Evolutionary conservation across 2,888 invertebrate species (phyloP).

Genomic region (Thera britannica): DNA sequence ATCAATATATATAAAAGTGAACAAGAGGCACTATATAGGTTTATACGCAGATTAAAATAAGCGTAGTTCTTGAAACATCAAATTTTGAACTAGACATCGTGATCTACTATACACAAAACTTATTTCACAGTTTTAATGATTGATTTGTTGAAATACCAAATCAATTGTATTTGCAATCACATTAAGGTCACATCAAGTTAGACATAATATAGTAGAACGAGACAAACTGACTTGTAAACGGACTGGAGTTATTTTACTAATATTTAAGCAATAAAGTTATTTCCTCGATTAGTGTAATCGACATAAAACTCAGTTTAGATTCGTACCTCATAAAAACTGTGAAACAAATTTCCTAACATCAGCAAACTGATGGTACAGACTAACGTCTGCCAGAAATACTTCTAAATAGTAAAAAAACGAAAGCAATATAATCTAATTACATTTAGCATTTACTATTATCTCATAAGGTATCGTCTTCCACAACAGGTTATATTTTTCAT

Average conservation of each 20-base stretch:
- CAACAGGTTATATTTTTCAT: constrained; percentile 72
- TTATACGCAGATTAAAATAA: constrained; percentile 82
- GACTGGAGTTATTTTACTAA: not conserved
- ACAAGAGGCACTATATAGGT: constrained; percentile 86
- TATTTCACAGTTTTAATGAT: constrained; percentile 24
- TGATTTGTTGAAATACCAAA: not conserved
- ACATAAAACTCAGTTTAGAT: not conserved
- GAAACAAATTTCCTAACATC: constrained; percentile 34
- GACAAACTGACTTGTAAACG: not conserved
- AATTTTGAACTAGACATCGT: constrained; percentile 56
- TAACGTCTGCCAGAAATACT: constrained; percentile 37
- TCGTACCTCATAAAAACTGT: constrained; percentile 13
- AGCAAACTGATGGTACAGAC: constrained; percentile 39
- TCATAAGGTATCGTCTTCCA: constrained; percentile 81
- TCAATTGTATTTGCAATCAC: not conserved
- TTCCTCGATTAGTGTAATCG: not conserved
- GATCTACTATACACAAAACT: constrained; percentile 29
- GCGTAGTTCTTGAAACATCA: constrained; percentile 80
- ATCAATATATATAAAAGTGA: constrained; percentile 85
- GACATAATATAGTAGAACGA: not conserved
- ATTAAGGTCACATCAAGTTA: not conserved
- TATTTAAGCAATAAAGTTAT: not conserved
- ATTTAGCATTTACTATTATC: constrained; percentile 68
- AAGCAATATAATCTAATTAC: constrained; percentile 62
- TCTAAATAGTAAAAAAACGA: constrained; percentile 51